Base-by-base conservation (phyloP, 2,113 vertebrate species). In the Pseudorasbora parva region DNA sequence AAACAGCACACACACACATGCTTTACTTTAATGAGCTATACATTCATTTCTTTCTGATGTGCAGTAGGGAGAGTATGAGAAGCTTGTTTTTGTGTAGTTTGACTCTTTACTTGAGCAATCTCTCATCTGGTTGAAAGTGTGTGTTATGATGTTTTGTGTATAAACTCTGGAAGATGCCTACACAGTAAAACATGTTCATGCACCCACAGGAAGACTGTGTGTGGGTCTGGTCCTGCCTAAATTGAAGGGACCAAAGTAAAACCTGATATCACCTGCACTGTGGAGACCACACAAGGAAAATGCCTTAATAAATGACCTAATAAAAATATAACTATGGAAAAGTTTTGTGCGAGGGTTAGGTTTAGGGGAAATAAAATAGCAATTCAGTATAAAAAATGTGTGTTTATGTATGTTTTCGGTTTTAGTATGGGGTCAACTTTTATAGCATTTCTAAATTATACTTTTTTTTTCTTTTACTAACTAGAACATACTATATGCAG, bases 141-240 rank as follows among this genome's bases (percentile, higher is more conserved):
- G 23, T 59, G 74, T 54, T 54, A 57, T 77, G 74, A 77, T 56
- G 74, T 77, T 30, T 77, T 77, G 27, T 77, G 74, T 75, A 27
- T 77, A 77, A 59, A 77, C 74, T 25, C 15, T 49, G 25, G 17
- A 51, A 33, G 23, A 30, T 17, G 45, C 78, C n/a, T 68, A 47
- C 62, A 49, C 45, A 33, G 5, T 45, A 49, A 66, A 80, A 66
- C 17, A 21, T 30, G 25, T 21, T 49, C 23, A 3, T 15, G 25
- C 15, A 49, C 10, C 59, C 3, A n/a, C 77, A 79, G 77, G 77
- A 79, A 66, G 59, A 57, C 21, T 59, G 75, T 9, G 45, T 74
- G 75, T 77, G 75, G 57, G 56, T 78, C 56, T 45, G 69, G 41
- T 45, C 21, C 47, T 47, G 41, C 11, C 11, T 72, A 72, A 72